These are phyloP conservation scores for Sebastes schlegelii DNA, from an alignment of 2,113 vertebrate genomes.

Conservation along the genomic window DNA sequence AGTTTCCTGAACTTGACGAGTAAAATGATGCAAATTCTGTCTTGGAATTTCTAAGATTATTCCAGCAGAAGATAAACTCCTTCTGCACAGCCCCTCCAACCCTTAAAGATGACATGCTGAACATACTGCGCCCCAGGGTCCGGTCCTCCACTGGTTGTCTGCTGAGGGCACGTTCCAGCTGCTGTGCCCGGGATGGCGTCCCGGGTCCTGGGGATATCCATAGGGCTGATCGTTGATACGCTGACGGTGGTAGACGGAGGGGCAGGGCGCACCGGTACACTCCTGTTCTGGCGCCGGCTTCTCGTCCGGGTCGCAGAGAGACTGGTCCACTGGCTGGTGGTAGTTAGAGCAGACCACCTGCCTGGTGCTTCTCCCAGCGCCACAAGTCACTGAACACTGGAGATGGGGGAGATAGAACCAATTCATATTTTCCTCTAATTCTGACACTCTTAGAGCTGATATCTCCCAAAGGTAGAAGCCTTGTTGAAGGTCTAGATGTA, in stretches of 20 bases:
- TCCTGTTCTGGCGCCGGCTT: conserved; percentile 86
- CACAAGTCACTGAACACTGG: conserved; percentile 95
- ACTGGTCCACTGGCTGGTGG: conserved; percentile 88
- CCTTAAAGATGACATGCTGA: conserved; percentile 29
- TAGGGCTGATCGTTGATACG: conserved; percentile 85
- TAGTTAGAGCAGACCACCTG: conserved; percentile 91
- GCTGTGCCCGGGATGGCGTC: conserved; percentile 84
- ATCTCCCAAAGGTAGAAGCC: background rate
- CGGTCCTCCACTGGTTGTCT: conserved; percentile 94
- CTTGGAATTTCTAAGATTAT: background rate
- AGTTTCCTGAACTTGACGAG: background rate
- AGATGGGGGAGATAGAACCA: conserved; percentile 39
- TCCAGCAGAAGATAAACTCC: background rate
- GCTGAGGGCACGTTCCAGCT: conserved; percentile 84
- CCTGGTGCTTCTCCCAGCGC: conserved; percentile 86
- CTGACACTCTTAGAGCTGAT: background rate
- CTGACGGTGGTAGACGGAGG: conserved; percentile 77
- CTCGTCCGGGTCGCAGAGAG: conserved; percentile 89
- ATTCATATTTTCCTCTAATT: background rate
- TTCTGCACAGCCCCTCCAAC: background rate
- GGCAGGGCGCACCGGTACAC: conserved; percentile 87
- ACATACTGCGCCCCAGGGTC: conserved; percentile 97
- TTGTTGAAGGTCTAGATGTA: background rate
- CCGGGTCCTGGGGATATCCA: conserved; percentile 82
- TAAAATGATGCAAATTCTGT: background rate